phyloP scores from a whole-genome alignment of 2,113 vertebrate genomes.

The Trogon surrucura region DNA sequence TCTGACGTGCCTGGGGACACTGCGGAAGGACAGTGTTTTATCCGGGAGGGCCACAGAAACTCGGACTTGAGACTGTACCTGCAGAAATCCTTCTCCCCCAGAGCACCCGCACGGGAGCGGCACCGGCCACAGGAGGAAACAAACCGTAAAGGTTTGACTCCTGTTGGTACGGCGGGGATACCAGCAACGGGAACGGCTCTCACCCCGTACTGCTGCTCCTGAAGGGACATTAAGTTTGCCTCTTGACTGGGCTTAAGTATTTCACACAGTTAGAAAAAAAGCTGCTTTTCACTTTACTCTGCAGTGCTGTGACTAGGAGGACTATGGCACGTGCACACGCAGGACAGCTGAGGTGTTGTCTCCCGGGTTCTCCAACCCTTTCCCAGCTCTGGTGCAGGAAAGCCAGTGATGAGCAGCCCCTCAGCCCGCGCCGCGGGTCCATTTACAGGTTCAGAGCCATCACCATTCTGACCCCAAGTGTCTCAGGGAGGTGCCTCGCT shows the following conservation, averaged over 20 bases:
- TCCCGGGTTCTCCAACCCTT: not conserved
- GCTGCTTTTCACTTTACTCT: not conserved
- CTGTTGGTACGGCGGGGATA: not conserved
- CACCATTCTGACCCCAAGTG: not conserved
- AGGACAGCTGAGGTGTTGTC: not conserved
- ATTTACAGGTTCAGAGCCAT: not conserved
- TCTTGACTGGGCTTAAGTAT: not conserved
- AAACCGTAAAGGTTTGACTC: not conserved
- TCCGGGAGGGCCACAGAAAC: not conserved
- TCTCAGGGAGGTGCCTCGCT: not conserved
- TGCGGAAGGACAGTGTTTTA: not conserved
- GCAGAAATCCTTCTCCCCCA: not conserved
- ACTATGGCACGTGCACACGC: not conserved
- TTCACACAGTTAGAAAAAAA: not conserved
- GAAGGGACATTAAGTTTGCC: not conserved
- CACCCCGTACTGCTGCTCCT: not conserved
- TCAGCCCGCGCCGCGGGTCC: not conserved
- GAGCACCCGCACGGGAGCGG: accelerated
- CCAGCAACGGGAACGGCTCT: not conserved
- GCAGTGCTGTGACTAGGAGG: not conserved
- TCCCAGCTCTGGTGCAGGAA: not conserved
- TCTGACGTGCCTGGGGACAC: not conserved
- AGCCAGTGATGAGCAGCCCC: not conserved
- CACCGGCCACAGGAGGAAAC: not conserved
- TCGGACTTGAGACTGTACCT: not conserved